Evolutionary conservation across 2,888 invertebrate genomes (phyloP).

Genomic region (Dicyrtomina minuta): DNA sequence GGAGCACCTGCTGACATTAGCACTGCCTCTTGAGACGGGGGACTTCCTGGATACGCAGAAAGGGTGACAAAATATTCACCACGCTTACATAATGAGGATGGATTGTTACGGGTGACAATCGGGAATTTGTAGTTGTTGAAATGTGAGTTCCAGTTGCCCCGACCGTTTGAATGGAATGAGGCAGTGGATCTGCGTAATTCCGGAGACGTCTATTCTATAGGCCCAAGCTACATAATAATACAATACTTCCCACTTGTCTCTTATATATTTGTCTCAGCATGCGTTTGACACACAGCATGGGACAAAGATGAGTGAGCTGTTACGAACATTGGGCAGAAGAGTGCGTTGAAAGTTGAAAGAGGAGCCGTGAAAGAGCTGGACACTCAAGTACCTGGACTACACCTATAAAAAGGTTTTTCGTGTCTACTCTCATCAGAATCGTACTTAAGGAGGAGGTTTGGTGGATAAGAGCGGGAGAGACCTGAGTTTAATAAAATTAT

Average conservation of each 20-base stretch:
- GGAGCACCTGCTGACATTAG: no score
- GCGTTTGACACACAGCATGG: conserved; percentile 43
- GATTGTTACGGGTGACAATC: conserved; percentile 34
- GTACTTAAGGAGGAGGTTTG: background rate
- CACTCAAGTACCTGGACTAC: conserved; percentile 30
- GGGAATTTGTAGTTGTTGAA: conserved; percentile 31
- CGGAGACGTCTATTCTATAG: conserved; percentile 39
- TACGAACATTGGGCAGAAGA: conserved; percentile 20
- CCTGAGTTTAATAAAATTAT: conserved; percentile 1
- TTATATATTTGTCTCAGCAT: conserved; percentile 45
- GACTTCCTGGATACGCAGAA: conserved; percentile 13
- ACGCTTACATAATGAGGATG: conserved; percentile 21
- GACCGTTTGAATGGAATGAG: conserved; percentile 22
- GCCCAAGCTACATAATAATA: conserved; percentile 34
- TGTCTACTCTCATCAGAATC: conserved; percentile 27
- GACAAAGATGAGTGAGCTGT: conserved; percentile 45
- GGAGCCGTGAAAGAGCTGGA: conserved; percentile 24
- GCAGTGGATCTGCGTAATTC: conserved; percentile 42
- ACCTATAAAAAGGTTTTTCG: conserved; percentile 27
- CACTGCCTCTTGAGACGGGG: background rate
- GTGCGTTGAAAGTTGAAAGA: background rate
- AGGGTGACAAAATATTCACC: conserved; percentile 28
- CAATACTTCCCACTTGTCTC: conserved; percentile 43
- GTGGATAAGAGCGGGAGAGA: background rate
- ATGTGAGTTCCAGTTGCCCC: conserved; percentile 35